phyloP scores from a whole-genome alignment of 2,797 vertebrate genomes.

The Hydrophis major region DNA sequence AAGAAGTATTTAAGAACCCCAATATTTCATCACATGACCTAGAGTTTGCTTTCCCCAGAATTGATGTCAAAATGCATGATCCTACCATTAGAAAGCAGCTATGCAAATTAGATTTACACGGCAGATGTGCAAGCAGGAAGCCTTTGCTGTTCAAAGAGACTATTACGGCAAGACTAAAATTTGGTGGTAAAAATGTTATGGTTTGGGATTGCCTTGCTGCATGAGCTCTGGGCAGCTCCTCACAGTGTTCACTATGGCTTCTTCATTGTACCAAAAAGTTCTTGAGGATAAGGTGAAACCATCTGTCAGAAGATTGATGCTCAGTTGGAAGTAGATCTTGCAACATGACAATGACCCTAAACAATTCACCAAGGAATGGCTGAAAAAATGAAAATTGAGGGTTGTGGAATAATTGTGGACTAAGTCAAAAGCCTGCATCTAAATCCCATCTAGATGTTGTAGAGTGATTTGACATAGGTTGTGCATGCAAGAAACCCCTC shows the following conservation, averaged over 20 bases:
- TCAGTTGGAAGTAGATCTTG: background rate
- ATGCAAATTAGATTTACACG: background rate
- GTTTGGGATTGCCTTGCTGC: background rate
- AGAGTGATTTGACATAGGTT: background rate
- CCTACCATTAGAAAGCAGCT: background rate
- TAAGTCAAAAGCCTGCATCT: background rate
- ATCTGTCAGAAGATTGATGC: background rate
- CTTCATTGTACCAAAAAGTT: background rate
- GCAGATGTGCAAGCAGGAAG: background rate
- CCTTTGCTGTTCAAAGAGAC: background rate
- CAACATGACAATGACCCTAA: background rate
- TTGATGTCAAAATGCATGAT: background rate
- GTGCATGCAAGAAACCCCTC: background rate
- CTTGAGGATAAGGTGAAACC: background rate
- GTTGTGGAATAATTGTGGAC: background rate
- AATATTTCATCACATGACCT: background rate
- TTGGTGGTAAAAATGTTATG: background rate
- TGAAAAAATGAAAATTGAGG: background rate
- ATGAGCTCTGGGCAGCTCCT: background rate
- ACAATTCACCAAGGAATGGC: background rate
- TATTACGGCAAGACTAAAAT: background rate
- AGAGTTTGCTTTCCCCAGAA: background rate
- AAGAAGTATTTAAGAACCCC: background rate
- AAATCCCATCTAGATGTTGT: background rate
- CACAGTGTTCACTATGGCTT: background rate